Evolutionary conservation across 2,888 invertebrate species (phyloP).

Genomic region (Andrena hattorfiana): DNA sequence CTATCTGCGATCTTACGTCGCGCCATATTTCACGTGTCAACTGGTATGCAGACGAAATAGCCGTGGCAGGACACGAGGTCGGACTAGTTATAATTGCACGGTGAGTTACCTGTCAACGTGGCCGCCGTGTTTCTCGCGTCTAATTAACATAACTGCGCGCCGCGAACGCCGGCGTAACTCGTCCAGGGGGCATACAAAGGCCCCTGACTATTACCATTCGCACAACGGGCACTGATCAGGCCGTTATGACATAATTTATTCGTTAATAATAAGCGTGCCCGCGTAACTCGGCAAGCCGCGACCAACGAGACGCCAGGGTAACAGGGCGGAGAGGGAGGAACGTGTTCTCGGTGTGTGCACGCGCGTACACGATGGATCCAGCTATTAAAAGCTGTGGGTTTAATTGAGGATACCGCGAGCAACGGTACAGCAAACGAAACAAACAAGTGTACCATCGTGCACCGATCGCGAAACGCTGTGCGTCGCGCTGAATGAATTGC

Average conservation of each 20-base stretch:
- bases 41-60: background rate
- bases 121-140: slow-evolving; percentile 16
- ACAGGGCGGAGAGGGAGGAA: background rate
- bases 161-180: slow-evolving; percentile 5
- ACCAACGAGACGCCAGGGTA: background rate
- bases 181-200: slow-evolving; percentile 20
- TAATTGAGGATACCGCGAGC: slow-evolving; percentile 49
- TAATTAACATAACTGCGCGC: slow-evolving; percentile 51
- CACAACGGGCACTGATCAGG: slow-evolving; percentile 53
- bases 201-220: slow-evolving; percentile 24
- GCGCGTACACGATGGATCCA: slow-evolving; percentile 26
- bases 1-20: background rate
- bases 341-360: slow-evolving; percentile 4
- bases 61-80: background rate
- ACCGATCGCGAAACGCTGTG: slow-evolving; percentile 42
- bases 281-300: slow-evolving; percentile 12
- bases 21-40: background rate
- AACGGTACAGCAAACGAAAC: slow-evolving; percentile 52
- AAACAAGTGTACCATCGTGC: slow-evolving; percentile 23
- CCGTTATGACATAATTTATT: slow-evolving; percentile 70
- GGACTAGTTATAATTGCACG: slow-evolving; percentile 36
- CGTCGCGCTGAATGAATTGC: slow-evolving; percentile 39
- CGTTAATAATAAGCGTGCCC: slow-evolving; percentile 51
- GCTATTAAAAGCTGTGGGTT: slow-evolving; percentile 20
- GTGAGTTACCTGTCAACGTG: slow-evolving; percentile 6